A percentile compares a stretch with the other conserved stretches of the same genome.
Conservation (phyloP, 1,140 invertebrate genomes). For the Acromyrmex charruanus region DNA sequence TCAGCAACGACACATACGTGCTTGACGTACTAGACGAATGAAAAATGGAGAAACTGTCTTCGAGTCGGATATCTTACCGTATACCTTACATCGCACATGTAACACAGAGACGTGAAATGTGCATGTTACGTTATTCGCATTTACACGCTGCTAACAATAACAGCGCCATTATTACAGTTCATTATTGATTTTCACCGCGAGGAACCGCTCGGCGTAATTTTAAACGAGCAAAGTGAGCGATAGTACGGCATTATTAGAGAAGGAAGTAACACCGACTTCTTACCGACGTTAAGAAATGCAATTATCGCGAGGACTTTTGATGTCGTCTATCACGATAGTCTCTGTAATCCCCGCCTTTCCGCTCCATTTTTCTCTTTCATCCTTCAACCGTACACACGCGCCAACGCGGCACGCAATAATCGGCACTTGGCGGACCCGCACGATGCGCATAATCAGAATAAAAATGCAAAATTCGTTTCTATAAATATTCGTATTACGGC, state of each 20-base stretch:
- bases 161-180: constrained; percentile 63
- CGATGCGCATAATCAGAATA: constrained; percentile 56
- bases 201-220: constrained; percentile 53
- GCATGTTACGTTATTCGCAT: constrained; percentile 62
- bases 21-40: constrained; percentile 23
- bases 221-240: constrained; percentile 45
- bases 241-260: constrained; percentile 19
- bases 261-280: constrained; percentile 1
- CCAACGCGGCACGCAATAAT: constrained; percentile 19
- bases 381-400: background rate
- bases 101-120: constrained; percentile 38
- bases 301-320: constrained; percentile 67
- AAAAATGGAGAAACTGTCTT: constrained; percentile 62
- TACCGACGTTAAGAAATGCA: constrained; percentile 39
- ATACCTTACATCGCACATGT: constrained; percentile 29
- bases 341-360: background rate
- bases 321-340: constrained; percentile 65
- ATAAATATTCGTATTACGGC: constrained; percentile 57
- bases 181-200: constrained; percentile 68
- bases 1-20: constrained; percentile 16
- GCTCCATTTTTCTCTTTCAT: background rate
- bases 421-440: background rate
- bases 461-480: constrained; percentile 59
- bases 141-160: constrained; percentile 71
- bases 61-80: constrained; percentile 25